Conservation (phyloP, 2,888 invertebrate genomes). For the Drosophila multiciliata region DNA sequence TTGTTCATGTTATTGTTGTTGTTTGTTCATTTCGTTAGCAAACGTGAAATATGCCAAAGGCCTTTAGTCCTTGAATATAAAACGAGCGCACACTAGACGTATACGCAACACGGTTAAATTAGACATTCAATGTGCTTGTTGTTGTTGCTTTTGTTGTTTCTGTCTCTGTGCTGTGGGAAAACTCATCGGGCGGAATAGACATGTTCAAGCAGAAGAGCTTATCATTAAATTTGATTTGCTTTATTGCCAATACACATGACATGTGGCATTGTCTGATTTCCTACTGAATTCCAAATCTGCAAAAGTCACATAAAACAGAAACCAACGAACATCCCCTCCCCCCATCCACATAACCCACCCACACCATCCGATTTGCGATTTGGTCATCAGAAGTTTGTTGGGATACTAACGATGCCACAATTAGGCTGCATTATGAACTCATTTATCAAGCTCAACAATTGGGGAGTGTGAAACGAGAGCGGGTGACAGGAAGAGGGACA, state of each 20-base stretch:
- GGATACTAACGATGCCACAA: conserved; percentile 66
- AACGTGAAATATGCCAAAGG: conserved; percentile 54
- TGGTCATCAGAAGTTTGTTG: conserved; percentile 49
- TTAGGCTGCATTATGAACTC: conserved; percentile 70
- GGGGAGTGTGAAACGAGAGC: neutral
- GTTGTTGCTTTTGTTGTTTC: conserved; percentile 22
- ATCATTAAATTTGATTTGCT: conserved; percentile 79
- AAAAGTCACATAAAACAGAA: conserved; percentile 43
- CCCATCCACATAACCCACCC: neutral
- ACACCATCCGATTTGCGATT: conserved; percentile 17
- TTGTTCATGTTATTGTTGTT: conserved; percentile 25
- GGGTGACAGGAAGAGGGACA: neutral
- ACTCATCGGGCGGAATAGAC: conserved; percentile 68
- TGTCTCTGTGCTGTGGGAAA: conserved; percentile 29
- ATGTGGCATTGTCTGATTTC: conserved; percentile 33
- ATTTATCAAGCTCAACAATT: conserved; percentile 59
- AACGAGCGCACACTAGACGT: conserved; percentile 39
- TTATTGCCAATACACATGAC: conserved; percentile 54
- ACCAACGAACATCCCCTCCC: neutral
- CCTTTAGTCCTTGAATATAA: conserved; percentile 31
- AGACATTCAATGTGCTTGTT: conserved; percentile 60
- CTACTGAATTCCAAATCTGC: conserved; percentile 43
- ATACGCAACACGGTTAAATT: conserved; percentile 67
- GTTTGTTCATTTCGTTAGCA: conserved; percentile 66
- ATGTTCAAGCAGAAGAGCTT: conserved; percentile 68